These are phyloP conservation scores for Protaetia brevitarsis DNA, from an alignment of 1,140 invertebrate genomes.

Conservation along the genomic window DNA sequence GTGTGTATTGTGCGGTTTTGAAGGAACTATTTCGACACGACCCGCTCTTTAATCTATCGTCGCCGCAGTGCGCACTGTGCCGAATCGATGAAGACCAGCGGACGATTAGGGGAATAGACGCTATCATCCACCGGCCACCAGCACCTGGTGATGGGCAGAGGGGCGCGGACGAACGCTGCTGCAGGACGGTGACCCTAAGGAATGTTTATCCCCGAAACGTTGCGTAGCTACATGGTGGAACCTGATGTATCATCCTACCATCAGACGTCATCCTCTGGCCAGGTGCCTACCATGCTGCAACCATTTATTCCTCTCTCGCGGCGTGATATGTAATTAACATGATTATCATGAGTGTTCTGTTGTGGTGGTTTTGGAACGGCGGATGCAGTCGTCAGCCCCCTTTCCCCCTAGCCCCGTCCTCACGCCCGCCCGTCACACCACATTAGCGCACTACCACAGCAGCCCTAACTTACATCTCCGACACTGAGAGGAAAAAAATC, in stretches of 20 bases:
- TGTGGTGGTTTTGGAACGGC: conserved; percentile 31
- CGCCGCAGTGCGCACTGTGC: conserved; percentile 30
- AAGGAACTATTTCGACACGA: too few species aligned
- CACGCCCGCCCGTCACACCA: conserved; percentile 26
- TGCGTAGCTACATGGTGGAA: conserved; percentile 80
- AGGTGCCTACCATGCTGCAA: conserved; percentile 59
- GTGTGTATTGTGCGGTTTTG: conserved; percentile 20
- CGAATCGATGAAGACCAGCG: conserved; percentile 24
- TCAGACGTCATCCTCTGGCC: conserved; percentile 76
- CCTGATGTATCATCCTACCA: conserved; percentile 78
- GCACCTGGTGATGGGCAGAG: conserved; percentile 41
- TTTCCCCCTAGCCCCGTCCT: not conserved
- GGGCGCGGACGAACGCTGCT: conserved; percentile 31
- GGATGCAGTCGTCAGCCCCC: conserved; percentile 25
- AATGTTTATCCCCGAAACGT: conserved; percentile 77
- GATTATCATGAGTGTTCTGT: conserved; percentile 52
- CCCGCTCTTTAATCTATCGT: too few species aligned
- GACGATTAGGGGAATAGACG: conserved; percentile 14
- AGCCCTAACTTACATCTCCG: too few species aligned
- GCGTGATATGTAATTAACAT: conserved; percentile 54
- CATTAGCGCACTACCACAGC: too few species aligned
- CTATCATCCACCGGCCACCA: not conserved
- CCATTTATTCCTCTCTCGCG: conserved; percentile 46
- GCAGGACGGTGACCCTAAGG: conserved; percentile 51
- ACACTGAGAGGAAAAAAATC: not conserved